Percentiles rank a stretch among this genome's conserved stretches.
Evolutionary conservation across 2,888 invertebrate genomes (phyloP).

Genomic region (Dysmachus trigonus): DNA sequence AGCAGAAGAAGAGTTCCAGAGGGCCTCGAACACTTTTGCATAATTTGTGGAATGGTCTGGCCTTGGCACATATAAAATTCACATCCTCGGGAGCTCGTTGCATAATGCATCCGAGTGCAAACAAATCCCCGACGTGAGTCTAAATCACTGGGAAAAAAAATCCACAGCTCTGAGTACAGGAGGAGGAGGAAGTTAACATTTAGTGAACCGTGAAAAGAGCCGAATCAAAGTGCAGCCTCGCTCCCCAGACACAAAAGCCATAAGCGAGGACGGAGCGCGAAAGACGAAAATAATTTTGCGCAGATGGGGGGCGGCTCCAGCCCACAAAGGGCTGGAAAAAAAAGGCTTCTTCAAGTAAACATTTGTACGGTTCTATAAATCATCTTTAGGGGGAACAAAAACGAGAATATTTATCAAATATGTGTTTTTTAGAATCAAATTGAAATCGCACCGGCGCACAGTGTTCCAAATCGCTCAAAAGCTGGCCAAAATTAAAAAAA

Average conservation of each 20-base stretch:
- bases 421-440: not conserved
- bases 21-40: not conserved
- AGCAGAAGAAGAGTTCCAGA: too few relatives aligned
- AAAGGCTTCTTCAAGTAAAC: slow-evolving; percentile 21
- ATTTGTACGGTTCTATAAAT: slow-evolving; percentile 5
- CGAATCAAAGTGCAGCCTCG: not conserved
- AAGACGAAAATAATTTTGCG: not conserved
- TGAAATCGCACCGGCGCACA: not conserved
- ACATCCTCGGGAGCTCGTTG: not conserved
- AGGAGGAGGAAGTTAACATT: not conserved
- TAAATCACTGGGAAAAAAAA: not conserved
- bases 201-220: slow-evolving; percentile 20
- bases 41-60: not conserved
- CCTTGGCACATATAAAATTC: not conserved
- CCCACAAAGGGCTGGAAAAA: slow-evolving; percentile 1
- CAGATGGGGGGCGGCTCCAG: not conserved
- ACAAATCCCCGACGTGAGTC: not conserved
- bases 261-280: not conserved
- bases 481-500: too few relatives aligned
- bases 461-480: too few relatives aligned
- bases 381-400: not conserved
- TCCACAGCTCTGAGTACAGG: not conserved
- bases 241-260: not conserved
- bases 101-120: not conserved
- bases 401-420: slow-evolving; percentile 21